Base-by-base conservation (phyloP, 2,888 invertebrate species). In the Agriopis marginaria region DNA sequence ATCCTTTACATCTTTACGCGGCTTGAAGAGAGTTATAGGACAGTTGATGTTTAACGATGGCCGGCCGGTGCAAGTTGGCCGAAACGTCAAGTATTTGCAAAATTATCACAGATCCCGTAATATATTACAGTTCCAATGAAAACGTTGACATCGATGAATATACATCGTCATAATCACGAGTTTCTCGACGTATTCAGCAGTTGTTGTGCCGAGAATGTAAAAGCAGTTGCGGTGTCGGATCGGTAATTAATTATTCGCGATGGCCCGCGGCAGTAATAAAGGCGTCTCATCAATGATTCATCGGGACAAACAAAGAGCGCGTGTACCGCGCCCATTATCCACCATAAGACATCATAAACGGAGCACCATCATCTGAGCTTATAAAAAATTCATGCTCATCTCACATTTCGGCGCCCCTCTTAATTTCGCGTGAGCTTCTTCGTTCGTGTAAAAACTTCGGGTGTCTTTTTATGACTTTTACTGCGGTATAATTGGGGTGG, bases 381-480 rank as follows among this genome's bases (percentile, higher is more conserved):
- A 94, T 94, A 93, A 93, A 94, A 93, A 92, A 94, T 94, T 94
- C 94, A 94, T 93, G 88, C 89, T 93, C 93, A 94, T 94, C 94
- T 93, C 92, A 93, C 93, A 93, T 93, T 93, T 94, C 93, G 92
- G 89, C 92, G 91, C 93, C 94, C 94, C 91, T 93, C 94, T 94
- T 94, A 94, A 94, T 94, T 94, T 93, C 93, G 91, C 92, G 91
- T 91, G 92, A 89, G 92, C 87, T 85, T 91, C 93, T 93, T 89
- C 91, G 89, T 91, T 90, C 92, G 92, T 93, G 93, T 93, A 93
- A 93, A 93, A 93, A 94, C 94, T 94, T 94, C 92, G 94, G 93
- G 93, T 93, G 93, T 92, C 93, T 94, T 93, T 94, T 94, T 94
- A 94, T 94, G 94, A 93, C 94, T 94, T 93, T 94, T 94, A 94